These are phyloP conservation scores for Melanaphis sacchari DNA, from an alignment of 1,140 invertebrate genomes.

Conservation along the genomic window DNA sequence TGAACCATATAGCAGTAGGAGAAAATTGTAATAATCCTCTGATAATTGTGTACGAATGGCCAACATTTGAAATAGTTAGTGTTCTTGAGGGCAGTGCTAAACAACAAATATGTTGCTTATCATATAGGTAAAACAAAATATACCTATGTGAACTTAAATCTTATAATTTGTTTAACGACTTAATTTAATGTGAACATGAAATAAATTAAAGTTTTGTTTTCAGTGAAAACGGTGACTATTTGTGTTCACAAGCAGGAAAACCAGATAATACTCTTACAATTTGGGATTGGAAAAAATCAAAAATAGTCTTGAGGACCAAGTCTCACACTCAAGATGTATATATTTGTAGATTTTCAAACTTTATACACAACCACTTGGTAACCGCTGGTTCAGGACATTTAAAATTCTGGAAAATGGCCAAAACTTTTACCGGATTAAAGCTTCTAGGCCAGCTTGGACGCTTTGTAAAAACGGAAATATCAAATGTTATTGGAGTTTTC, in stretches of 20 bases:
- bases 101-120: slow-evolving; percentile 65
- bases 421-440: slow-evolving; percentile 89
- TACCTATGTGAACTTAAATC: no score
- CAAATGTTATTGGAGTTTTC: slow-evolving; percentile 83
- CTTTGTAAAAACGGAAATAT: slow-evolving; percentile 90
- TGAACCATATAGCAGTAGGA: slow-evolving; percentile 79
- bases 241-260: slow-evolving; percentile 82
- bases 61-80: slow-evolving; percentile 75
- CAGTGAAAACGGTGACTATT: slow-evolving; percentile 78
- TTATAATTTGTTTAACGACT: no score
- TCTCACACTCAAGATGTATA: slow-evolving; percentile 82
- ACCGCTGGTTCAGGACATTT: slow-evolving; percentile 79
- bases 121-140: no score
- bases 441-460: slow-evolving; percentile 82
- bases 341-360: slow-evolving; percentile 80
- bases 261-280: slow-evolving; percentile 87
- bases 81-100: slow-evolving; percentile 78
- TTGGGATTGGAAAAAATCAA: slow-evolving; percentile 82
- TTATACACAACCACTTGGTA: slow-evolving; percentile 77
- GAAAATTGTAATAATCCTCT: slow-evolving; percentile 74
- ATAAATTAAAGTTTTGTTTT: slow-evolving; percentile 24
- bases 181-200: no score
- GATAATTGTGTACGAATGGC: slow-evolving; percentile 85
- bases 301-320: slow-evolving; percentile 77
- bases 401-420: slow-evolving; percentile 91